Evolutionary conservation across 1,140 invertebrate genomes (phyloP).

Genomic region (silkworm (Bombyx mori)): DNA sequence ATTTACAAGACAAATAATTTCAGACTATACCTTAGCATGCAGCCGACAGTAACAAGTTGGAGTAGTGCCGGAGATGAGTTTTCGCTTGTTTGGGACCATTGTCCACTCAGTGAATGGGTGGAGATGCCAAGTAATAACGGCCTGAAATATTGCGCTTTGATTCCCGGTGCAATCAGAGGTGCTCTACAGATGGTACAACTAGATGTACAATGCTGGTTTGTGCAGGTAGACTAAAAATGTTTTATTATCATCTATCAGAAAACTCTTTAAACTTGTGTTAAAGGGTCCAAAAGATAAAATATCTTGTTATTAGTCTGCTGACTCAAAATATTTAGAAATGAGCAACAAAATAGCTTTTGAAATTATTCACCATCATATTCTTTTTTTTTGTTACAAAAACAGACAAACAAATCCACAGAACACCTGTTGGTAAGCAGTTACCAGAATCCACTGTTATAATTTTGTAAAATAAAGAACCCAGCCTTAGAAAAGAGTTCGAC

Average conservation of each 20-base stretch:
- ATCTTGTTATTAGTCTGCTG: no score
- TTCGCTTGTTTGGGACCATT: slow-evolving; percentile 94
- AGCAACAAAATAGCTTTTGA: no score
- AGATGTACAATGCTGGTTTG: slow-evolving; percentile 85
- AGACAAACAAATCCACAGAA: no score
- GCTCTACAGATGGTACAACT: slow-evolving; percentile 97
- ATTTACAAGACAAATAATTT: slow-evolving; percentile 55
- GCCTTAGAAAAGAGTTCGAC: no score
- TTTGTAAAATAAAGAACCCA: no score
- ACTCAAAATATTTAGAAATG: no score
- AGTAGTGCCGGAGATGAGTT: slow-evolving; percentile 96
- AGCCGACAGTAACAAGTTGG: slow-evolving; percentile 94
- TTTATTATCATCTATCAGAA: neutral
- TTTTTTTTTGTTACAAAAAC: no score
- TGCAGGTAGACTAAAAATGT: slow-evolving; percentile 67
- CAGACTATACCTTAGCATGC: slow-evolving; percentile 93
- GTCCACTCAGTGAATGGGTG: slow-evolving; percentile 98
- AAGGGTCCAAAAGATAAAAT: no score
- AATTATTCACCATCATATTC: no score
- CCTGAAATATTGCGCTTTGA: slow-evolving; percentile 95
- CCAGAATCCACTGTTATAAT: no score
- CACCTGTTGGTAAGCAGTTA: no score
- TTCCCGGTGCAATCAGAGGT: slow-evolving; percentile 94
- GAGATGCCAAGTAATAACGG: slow-evolving; percentile 93
- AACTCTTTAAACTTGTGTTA: no score